Conservation (phyloP, 2,113 vertebrate species). For the Lates calcarifer region DNA sequence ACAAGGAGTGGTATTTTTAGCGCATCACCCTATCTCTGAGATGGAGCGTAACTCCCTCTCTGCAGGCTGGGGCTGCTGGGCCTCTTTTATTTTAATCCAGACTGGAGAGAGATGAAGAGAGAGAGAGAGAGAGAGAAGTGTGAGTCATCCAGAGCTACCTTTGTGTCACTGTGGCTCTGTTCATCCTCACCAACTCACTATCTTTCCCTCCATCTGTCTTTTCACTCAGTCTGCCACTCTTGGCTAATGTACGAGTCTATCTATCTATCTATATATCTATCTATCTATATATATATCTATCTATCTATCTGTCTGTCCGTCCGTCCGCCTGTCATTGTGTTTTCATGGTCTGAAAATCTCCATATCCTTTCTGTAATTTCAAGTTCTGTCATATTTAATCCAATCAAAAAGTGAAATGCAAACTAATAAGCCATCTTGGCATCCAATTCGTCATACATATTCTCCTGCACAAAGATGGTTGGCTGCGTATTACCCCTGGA, state of each 20-base stretch:
- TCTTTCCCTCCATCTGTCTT: constrained; percentile 64
- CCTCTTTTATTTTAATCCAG: constrained; percentile 87
- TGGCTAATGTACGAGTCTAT: constrained; percentile 27
- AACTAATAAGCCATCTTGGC: constrained; percentile 74
- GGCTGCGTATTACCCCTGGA: constrained; percentile 59
- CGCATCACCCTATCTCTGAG: constrained; percentile 82
- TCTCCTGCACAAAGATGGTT: constrained; percentile 64
- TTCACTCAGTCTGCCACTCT: constrained; percentile 26
- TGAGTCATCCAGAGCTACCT: constrained; percentile 86
- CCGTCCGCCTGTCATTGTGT: constrained; percentile 9
- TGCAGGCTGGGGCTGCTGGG: constrained; percentile 83
- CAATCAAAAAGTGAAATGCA: constrained; percentile 68
- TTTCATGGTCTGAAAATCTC: constrained; percentile 38
- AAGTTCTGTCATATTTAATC: constrained; percentile 58
- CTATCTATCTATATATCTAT: constrained; percentile 45
- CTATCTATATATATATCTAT: constrained; percentile 55
- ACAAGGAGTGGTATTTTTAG: constrained; percentile 85
- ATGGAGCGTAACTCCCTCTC: constrained; percentile 84
- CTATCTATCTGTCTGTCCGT: constrained; percentile 46
- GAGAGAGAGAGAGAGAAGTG: constrained; percentile 56
- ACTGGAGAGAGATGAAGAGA: constrained; percentile 73
- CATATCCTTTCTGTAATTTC: constrained; percentile 53
- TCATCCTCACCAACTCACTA: constrained; percentile 69
- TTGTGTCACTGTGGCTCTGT: constrained; percentile 79
- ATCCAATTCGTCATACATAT: constrained; percentile 71